Evolutionary conservation across 2,797 vertebrate species (phyloP).

Genomic region (Crocidura indochinensis): DNA sequence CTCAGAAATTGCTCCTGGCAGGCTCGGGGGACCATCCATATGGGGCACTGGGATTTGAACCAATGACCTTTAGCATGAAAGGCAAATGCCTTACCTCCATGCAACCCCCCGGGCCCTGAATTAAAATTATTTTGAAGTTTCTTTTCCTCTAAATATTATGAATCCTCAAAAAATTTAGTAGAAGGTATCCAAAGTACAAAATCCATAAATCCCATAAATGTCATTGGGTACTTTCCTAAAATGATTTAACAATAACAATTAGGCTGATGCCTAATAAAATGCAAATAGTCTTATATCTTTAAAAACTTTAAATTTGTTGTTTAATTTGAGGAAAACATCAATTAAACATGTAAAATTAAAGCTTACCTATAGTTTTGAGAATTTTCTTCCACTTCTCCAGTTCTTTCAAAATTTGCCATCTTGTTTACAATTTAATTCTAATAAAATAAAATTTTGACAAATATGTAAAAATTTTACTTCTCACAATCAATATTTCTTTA

Average conservation of each 20-base stretch:
- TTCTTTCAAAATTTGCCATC: conserved; percentile 73
- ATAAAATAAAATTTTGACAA: conserved; percentile 67
- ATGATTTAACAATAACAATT: conserved; percentile 8
- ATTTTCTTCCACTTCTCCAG: conserved; percentile 63
- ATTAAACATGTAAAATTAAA: conserved; percentile 16
- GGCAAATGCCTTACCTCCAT: too few species aligned
- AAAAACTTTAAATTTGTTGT: background rate
- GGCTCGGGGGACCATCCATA: too few species aligned
- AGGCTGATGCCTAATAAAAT: conserved; percentile 45
- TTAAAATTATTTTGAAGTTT: background rate
- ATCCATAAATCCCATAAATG: background rate
- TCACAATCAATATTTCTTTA: conserved; percentile 3
- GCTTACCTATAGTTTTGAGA: conserved; percentile 70
- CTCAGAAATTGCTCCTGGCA: too few species aligned
- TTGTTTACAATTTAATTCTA: conserved; percentile 69
- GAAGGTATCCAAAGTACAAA: conserved; percentile 7
- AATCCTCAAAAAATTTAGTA: conserved; percentile 41
- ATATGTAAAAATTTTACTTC: background rate
- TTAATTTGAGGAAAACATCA: conserved; percentile 20
- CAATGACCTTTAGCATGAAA: too few species aligned
- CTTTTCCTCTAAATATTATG: background rate
- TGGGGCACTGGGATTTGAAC: too few species aligned
- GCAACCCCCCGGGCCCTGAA: too few species aligned
- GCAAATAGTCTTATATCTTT: conserved; percentile 44
- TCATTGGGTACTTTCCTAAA: background rate